Evolutionary conservation across 2,797 vertebrate species (phyloP).

Genomic region (Geotrypetes seraphini): DNA sequence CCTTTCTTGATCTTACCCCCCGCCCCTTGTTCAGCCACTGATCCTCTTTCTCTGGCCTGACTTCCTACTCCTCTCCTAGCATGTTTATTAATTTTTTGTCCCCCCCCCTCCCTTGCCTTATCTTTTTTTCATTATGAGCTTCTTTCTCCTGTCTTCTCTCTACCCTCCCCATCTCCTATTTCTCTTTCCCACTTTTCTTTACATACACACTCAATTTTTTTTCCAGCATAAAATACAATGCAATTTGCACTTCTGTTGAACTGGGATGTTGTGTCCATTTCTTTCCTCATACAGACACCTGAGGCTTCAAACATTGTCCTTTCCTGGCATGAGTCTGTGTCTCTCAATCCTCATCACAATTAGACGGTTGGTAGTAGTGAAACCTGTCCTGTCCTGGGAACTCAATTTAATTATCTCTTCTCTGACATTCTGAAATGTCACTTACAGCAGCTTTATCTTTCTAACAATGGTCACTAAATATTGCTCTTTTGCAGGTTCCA

Average conservation of each 20-base stretch:
- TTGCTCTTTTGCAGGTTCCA: neutral
- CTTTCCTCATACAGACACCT: neutral
- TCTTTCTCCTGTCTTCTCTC: neutral
- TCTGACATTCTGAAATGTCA: conserved; percentile 22
- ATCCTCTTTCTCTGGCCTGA: neutral
- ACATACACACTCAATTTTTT: no score
- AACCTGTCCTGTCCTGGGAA: conserved; percentile 18
- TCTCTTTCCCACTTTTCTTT: neutral
- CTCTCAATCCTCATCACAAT: conserved; percentile 27
- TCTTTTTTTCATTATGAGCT: no score
- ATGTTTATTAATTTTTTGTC: rapidly evolving
- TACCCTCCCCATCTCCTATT: no score
- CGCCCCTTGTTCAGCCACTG: neutral
- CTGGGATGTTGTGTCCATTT: neutral
- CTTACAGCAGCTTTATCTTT: conserved; percentile 5
- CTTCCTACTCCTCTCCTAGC: no score
- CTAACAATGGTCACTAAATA: neutral
- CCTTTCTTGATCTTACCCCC: neutral
- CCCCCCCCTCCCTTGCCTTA: no score
- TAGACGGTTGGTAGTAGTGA: conserved; percentile 19
- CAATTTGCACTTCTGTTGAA: neutral
- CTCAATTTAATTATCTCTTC: conserved; percentile 11
- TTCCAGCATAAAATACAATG: neutral
- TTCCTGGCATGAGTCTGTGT: neutral
- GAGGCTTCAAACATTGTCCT: conserved; percentile 3